Percentiles rank a stretch among this genome's conserved stretches.
Evolutionary conservation across 2,113 vertebrate genomes (phyloP).

Genomic region (Ancistrus triradiatus): DNA sequence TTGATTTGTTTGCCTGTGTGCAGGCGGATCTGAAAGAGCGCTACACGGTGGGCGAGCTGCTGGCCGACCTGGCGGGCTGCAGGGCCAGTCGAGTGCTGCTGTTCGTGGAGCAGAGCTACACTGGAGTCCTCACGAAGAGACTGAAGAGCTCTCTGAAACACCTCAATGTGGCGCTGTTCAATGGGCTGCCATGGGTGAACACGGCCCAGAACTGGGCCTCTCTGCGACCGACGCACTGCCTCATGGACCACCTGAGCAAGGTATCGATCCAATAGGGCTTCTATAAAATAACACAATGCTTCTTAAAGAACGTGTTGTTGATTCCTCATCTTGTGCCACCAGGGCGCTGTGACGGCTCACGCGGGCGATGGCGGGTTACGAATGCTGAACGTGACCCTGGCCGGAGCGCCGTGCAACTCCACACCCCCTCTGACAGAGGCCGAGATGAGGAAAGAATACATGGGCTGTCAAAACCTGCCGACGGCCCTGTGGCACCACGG

Average conservation of each 20-base stretch:
- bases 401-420: conserved; percentile 72
- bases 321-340: background rate
- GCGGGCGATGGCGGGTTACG: conserved; percentile 53
- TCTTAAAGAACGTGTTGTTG: background rate
- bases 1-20: no score
- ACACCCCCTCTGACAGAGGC: conserved; percentile 71
- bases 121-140: conserved; percentile 65
- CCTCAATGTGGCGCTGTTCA: conserved; percentile 68
- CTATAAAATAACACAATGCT: no score
- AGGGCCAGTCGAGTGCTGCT: conserved; percentile 68
- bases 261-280: conserved; percentile 29
- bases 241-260: conserved; percentile 68
- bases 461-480: conserved; percentile 79
- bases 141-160: conserved; percentile 69
- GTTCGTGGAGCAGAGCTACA: conserved; percentile 77
- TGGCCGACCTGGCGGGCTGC: conserved; percentile 64
- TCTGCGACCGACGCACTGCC: conserved; percentile 60
- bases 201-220: conserved; percentile 58
- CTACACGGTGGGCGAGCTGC: conserved; percentile 57
- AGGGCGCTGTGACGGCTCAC: conserved; percentile 53
- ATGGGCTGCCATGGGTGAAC: conserved; percentile 41
- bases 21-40: conserved; percentile 64
- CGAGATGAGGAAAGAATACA: conserved; percentile 70
- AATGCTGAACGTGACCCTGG: conserved; percentile 69
- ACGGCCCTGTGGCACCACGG: conserved; percentile 75